Evolutionary conservation across 2,797 vertebrate genomes (phyloP).

Genomic region (Denticeps clupeoides): DNA sequence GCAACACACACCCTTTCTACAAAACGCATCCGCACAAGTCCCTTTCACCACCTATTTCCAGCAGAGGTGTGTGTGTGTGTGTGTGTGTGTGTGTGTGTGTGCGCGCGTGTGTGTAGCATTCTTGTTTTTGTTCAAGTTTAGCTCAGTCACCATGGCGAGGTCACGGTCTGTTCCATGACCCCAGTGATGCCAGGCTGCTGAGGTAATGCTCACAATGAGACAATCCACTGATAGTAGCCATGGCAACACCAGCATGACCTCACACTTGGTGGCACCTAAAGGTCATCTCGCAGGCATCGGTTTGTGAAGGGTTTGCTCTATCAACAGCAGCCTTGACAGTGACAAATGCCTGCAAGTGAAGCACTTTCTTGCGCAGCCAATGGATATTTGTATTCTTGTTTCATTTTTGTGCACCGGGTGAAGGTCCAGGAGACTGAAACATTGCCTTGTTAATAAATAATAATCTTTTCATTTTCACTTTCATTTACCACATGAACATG

Average conservation of each 20-base stretch:
- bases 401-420: too few species aligned
- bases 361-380: not conserved
- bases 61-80: not conserved
- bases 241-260: slow-evolving; percentile 63
- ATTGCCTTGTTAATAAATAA: too few species aligned
- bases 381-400: not conserved
- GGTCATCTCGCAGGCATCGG: slow-evolving; percentile 47
- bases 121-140: slow-evolving; percentile 46
- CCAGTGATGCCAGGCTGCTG: slow-evolving; percentile 62
- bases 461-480: too few species aligned
- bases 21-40: too few species aligned
- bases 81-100: not conserved
- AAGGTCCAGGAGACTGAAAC: too few species aligned
- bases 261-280: slow-evolving; percentile 64
- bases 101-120: slow-evolving; percentile 12
- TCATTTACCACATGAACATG: too few species aligned
- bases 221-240: slow-evolving; percentile 61
- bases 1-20: too few species aligned
- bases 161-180: slow-evolving; percentile 64
- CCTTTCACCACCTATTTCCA: too few species aligned
- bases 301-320: slow-evolving; percentile 36
- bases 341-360: slow-evolving; percentile 39
- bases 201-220: slow-evolving; percentile 60
- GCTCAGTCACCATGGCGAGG: slow-evolving; percentile 52
- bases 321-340: slow-evolving; percentile 29